These are phyloP conservation scores for Carassius gibelio DNA, from an alignment of 2,113 vertebrate genomes.

Conservation along the genomic window DNA sequence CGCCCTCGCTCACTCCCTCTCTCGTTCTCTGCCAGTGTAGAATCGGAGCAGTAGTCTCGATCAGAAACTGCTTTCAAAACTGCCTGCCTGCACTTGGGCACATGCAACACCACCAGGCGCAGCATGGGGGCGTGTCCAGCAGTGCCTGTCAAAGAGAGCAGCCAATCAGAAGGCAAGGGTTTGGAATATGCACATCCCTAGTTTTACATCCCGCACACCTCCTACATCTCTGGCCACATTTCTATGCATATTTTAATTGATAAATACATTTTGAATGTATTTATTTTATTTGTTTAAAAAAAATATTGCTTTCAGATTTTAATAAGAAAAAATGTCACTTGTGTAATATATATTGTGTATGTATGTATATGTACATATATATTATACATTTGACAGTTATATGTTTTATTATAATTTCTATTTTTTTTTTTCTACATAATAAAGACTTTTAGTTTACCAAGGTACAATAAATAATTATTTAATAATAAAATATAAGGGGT, in stretches of 20 bases:
- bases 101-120: slow-evolving; percentile 59
- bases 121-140: slow-evolving; percentile 58
- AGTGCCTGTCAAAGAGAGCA: slow-evolving; percentile 59
- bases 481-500: too few species aligned
- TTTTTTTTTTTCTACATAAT: too few species aligned
- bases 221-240: slow-evolving; percentile 45
- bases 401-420: too few species aligned
- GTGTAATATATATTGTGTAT: too few species aligned
- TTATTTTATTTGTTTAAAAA: too few species aligned
- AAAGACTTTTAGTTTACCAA: too few species aligned
- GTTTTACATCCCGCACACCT: slow-evolving; percentile 50
- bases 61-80: slow-evolving; percentile 59
- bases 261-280: too few species aligned
- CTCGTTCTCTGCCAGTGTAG: slow-evolving; percentile 46
- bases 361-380: too few species aligned
- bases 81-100: slow-evolving; percentile 61
- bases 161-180: slow-evolving; percentile 64
- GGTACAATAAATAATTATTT: neutral
- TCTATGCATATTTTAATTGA: neutral
- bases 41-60: slow-evolving; percentile 46
- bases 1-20: slow-evolving; percentile 54
- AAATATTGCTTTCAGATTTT: too few species aligned
- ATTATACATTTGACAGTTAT: too few species aligned
- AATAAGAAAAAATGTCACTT: too few species aligned
- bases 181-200: neutral